A percentile compares a stretch with the other conserved stretches of the same genome.
Conservation (phyloP, 1,140 invertebrate genomes). For the Heliconius eleuchia region DNA sequence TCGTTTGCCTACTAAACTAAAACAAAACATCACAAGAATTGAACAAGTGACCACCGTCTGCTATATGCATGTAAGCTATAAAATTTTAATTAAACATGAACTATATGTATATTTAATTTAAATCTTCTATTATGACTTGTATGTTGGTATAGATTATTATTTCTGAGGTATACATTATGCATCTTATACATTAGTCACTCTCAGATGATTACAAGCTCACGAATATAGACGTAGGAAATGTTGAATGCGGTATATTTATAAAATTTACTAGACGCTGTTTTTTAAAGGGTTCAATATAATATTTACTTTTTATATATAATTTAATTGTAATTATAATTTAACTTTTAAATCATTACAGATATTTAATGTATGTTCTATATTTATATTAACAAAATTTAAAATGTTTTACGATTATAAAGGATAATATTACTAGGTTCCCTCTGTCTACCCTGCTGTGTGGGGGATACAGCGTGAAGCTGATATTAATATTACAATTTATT, state of each 20-base stretch:
- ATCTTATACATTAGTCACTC: constrained; percentile 37
- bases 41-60: background rate
- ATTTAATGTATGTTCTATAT: no score
- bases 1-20: background rate
- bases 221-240: background rate
- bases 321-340: no score
- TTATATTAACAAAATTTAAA: no score
- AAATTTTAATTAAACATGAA: background rate
- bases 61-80: background rate
- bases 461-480: background rate
- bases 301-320: no score
- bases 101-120: constrained; percentile 12
- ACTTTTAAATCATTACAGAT: no score
- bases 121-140: constrained; percentile 20
- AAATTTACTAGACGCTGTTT: background rate
- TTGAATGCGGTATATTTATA: constrained; percentile 24
- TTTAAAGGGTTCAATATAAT: background rate
- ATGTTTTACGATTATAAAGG: background rate
- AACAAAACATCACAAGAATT: background rate
- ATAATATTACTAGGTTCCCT: background rate
- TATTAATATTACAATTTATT: background rate
- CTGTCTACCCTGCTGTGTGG: no score
- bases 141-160: constrained; percentile 27
- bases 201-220: constrained; percentile 33
- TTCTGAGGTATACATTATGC: constrained; percentile 33